Evolutionary conservation across 2,888 invertebrate species (phyloP).

Genomic region (Cantharis nigra): DNA sequence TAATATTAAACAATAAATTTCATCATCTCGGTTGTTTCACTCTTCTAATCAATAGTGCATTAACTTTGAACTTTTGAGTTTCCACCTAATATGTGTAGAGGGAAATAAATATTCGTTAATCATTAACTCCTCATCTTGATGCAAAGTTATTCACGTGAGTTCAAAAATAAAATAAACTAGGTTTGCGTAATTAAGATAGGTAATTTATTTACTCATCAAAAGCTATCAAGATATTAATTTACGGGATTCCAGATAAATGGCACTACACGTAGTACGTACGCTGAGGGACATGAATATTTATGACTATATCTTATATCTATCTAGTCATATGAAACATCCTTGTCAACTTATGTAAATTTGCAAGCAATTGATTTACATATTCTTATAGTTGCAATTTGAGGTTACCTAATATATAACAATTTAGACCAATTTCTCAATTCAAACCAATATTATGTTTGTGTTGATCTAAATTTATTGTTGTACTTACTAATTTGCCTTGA

Average conservation of each 20-base stretch:
- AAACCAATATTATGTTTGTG: slow-evolving; percentile 3
- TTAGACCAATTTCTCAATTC: slow-evolving; percentile 18
- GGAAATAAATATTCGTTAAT: too few relatives aligned
- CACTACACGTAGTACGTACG: neutral
- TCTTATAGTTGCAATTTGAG: slow-evolving; percentile 7
- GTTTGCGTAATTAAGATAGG: neutral
- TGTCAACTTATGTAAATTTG: slow-evolving; percentile 14
- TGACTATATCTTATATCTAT: neutral
- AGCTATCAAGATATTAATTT: neutral
- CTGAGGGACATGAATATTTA: slow-evolving; percentile 14
- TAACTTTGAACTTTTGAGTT: neutral
- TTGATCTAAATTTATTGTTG: neutral
- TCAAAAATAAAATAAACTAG: neutral
- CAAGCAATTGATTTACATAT: slow-evolving; percentile 12
- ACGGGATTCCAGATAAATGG: neutral
- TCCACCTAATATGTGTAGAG: neutral
- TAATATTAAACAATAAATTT: neutral
- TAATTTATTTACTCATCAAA: neutral
- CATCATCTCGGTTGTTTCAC: neutral
- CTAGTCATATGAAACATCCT: slow-evolving; percentile 8
- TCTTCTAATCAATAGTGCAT: neutral
- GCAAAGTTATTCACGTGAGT: neutral
- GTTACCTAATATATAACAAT: slow-evolving; percentile 12
- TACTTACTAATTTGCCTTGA: neutral
- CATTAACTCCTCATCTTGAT: neutral